phyloP scores from a whole-genome alignment of 2,113 vertebrate genomes.

The Albula glossodonta region DNA sequence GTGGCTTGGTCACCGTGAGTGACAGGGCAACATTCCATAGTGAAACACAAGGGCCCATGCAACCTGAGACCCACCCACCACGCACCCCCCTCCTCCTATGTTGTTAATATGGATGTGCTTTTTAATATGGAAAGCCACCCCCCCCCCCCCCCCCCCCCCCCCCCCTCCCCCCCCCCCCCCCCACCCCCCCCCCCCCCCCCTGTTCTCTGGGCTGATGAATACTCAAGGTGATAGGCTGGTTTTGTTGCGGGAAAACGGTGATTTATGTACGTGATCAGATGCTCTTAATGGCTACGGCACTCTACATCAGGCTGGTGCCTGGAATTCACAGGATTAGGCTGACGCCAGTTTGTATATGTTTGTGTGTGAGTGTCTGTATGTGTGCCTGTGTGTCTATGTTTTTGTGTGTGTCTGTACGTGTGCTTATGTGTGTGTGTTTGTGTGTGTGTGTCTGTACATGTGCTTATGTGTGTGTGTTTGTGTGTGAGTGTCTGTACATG shows the following conservation, averaged over 20 bases:
- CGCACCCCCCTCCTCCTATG: too few species aligned
- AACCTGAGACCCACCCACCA: too few species aligned
- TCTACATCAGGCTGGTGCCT: background rate
- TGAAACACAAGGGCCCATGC: background rate
- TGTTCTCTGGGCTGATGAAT: too few species aligned
- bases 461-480: background rate
- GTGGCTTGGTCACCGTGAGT: background rate
- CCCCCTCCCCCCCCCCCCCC: too few species aligned
- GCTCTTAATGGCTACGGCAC: background rate
- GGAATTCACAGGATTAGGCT: background rate
- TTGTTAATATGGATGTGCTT: background rate
- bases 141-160: too few species aligned
- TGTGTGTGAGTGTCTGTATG: conserved; percentile 10
- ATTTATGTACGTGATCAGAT: background rate
- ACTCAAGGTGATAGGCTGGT: background rate
- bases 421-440: background rate
- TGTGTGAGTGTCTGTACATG: background rate
- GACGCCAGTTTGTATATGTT: background rate
- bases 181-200: too few species aligned
- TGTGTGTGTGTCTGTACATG: background rate
- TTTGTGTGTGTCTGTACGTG: background rate
- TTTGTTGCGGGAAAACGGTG: background rate
- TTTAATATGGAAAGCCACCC: background rate
- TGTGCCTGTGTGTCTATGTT: background rate
- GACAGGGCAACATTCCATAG: background rate